Percentiles rank a stretch among this genome's conserved stretches.
Evolutionary conservation across 2,888 invertebrate species (phyloP).

Genomic region (Parnassius apollo): DNA sequence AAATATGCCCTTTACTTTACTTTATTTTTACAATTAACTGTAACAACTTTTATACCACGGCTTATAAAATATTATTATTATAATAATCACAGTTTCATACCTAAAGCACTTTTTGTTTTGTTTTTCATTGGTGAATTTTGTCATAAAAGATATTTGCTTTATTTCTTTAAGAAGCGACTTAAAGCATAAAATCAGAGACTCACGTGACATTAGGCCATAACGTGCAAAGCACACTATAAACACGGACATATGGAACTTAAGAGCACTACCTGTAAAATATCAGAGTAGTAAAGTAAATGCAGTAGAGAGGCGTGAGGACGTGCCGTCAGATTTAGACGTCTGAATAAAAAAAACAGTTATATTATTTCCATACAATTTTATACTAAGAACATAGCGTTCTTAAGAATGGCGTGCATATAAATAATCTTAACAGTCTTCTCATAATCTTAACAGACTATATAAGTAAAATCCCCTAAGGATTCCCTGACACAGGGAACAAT

Average conservation of each 20-base stretch:
- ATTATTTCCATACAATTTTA: conserved; percentile 23
- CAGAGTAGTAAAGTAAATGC: conserved; percentile 80
- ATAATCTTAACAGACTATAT: not conserved
- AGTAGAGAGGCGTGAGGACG: conserved; percentile 62
- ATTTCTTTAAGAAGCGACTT: not conserved
- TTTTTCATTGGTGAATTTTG: no score
- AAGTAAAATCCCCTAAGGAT: conserved; percentile 12
- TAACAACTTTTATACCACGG: not conserved
- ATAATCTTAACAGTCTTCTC: conserved; percentile 1
- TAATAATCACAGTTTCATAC: no score
- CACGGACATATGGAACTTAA: conserved; percentile 77
- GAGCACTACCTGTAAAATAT: conserved; percentile 79
- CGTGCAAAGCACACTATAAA: conserved; percentile 74
- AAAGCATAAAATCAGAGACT: conserved; percentile 47
- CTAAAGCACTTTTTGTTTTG: no score
- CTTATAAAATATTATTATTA: no score
- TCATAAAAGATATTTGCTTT: not conserved
- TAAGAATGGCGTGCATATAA: conserved; percentile 4
- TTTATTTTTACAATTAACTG: conserved; percentile 32
- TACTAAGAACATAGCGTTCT: not conserved
- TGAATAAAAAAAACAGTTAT: conserved; percentile 32
- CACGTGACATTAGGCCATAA: conserved; percentile 77
- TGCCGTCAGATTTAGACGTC: conserved; percentile 51
- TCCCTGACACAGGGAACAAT: conserved; percentile 14
- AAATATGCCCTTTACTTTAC: conserved; percentile 47